Evolutionary conservation across 2,797 vertebrate species (phyloP), one percentile per base, ranked within the genome.

Genomic region (Clarias pachynema): DNA sequence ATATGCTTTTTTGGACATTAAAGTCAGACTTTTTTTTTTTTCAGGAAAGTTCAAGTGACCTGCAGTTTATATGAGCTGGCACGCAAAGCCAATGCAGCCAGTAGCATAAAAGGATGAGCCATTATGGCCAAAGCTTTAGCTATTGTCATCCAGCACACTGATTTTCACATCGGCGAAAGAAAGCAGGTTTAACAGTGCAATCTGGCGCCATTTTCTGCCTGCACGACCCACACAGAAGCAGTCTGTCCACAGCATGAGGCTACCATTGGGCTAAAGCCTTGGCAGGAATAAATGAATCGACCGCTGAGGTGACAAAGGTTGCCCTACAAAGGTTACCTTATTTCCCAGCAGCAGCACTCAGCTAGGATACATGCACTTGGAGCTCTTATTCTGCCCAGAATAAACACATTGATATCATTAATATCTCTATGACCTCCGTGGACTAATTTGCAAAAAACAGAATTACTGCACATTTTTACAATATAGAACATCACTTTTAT

Each of bases 171-270:
- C 16, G 10, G 49, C 49, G 26, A 44, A 60, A 56, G n/a, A 81
- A 62, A 74, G 22, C 79, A 81, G 78, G 29, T 78, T 69, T 15
- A 79, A 66, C 31, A 29, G 29, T 72, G 80, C 59, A 20, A 62
- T 83, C 83, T 70, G 74, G 75, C 44, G 34, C 66, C 66, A 69
- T 83, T 83, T 83, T 82, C 79, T 75, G 49, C 63, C 16, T 62
- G 80, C 65, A 62, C 66, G 73, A 81, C 85, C 85, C 85, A 84
- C 75, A 77, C 83, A 44, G 65, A 84, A 65, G 66, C 83, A 79
- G 59, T 59, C 63, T 84, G 65, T 49, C 60, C 63, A 84, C 83
- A 83, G 63, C 63, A 49, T 63, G 57, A 63, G 3, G 31, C 72
- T 66, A 72, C 24, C 40, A 57, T 66, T 60, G 53, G 69, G 75